Conservation (phyloP, 1,140 invertebrate genomes). For the Heterodera schachtii region DNA sequence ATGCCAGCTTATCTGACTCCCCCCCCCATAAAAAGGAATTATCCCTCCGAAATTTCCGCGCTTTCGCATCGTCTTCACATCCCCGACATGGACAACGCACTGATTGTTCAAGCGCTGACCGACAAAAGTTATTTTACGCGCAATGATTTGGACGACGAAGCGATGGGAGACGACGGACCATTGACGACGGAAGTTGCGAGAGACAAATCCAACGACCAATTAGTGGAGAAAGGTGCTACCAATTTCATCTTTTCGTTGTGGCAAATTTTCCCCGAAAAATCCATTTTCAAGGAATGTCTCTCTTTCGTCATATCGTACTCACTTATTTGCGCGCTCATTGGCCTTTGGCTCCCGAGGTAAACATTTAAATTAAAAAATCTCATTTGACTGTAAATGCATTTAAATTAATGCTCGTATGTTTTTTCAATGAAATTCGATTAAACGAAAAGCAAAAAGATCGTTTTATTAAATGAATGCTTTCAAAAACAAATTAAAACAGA, state of each 20-base stretch:
- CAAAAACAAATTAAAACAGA: too few species aligned
- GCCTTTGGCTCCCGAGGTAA: conserved; percentile 47
- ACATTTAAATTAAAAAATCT: too few species aligned
- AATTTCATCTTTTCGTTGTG: too few species aligned
- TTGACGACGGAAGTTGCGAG: conserved; percentile 13
- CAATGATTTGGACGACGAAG: conserved; percentile 38
- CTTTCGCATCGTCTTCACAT: conserved; percentile 43
- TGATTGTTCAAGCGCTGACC: conserved; percentile 42
- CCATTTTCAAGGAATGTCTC: conserved; percentile 12
- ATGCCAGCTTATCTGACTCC: too few species aligned
- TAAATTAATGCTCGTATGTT: too few species aligned
- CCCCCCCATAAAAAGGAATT: conserved; percentile 34
- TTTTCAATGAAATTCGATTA: too few species aligned
- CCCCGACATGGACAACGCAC: conserved; percentile 33
- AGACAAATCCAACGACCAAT: conserved; percentile 28
- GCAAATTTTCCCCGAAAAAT: too few species aligned
- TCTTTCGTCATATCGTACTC: conserved; percentile 25
- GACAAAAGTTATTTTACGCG: conserved; percentile 44
- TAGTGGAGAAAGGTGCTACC: conserved; percentile 26
- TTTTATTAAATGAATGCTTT: not conserved
- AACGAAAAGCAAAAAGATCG: too few species aligned
- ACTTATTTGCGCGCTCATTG: conserved; percentile 43
- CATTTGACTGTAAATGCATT: too few species aligned
- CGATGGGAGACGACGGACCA: conserved; percentile 14
- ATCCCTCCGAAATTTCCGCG: conserved; percentile 45